Conservation (phyloP, 2,113 vertebrate species). For the Salvelinus alpinus region DNA sequence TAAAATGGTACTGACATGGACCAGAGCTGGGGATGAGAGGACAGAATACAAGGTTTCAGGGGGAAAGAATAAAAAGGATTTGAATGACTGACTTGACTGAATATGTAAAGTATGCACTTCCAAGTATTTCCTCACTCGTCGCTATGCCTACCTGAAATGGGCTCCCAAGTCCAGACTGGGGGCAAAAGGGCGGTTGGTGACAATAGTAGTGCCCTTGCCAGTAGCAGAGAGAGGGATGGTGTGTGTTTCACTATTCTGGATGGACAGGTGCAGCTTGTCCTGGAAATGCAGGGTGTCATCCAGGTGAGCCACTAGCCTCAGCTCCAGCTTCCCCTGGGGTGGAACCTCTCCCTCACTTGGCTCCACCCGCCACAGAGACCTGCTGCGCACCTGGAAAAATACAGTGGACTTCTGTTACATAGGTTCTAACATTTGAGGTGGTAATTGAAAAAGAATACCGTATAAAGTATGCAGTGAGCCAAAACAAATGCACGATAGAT, state of each 20-base stretch:
- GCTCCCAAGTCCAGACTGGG: conserved; percentile 81
- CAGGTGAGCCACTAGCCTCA: conserved; percentile 78
- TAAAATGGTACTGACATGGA: conserved; percentile 75
- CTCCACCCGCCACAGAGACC: conserved; percentile 75
- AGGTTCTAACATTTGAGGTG: neutral
- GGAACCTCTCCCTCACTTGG: conserved; percentile 77
- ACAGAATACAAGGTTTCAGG: neutral
- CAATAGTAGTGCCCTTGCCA: conserved; percentile 82
- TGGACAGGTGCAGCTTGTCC: conserved; percentile 73
- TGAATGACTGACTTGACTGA: no score
- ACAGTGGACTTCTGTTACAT: neutral
- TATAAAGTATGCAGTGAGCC: neutral
- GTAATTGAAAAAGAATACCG: no score
- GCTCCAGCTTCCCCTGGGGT: conserved; percentile 58
- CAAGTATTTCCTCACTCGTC: neutral
- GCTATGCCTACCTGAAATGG: conserved; percentile 79
- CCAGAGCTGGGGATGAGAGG: conserved; percentile 61
- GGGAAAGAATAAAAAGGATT: no score
- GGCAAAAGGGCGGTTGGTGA: conserved; percentile 77
- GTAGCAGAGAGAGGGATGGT: conserved; percentile 70
- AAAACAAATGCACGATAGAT: no score
- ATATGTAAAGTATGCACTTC: neutral
- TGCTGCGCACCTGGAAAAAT: conserved; percentile 62
- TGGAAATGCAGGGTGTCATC: conserved; percentile 75
- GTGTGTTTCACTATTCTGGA: conserved; percentile 69